Conservation (phyloP, 1,140 invertebrate species). For the Rhynchophorus ferrugineus region DNA sequence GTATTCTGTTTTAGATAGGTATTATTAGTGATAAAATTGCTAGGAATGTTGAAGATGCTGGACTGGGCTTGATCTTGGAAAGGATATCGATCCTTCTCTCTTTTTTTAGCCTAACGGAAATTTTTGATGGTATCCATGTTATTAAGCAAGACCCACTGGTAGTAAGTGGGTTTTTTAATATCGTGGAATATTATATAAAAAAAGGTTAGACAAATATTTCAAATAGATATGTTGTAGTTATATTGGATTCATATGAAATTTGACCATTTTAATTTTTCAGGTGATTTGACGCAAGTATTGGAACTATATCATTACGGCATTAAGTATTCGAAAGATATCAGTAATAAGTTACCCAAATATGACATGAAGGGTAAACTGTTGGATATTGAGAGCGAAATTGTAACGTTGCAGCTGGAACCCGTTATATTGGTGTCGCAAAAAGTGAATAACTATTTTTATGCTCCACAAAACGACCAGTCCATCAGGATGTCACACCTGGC, state of each 20-base stretch:
- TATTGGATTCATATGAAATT: background rate
- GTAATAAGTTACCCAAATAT: conserved; percentile 5
- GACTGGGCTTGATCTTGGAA: conserved; percentile 1
- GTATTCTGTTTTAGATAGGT: conserved; percentile 6
- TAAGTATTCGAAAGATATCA: conserved; percentile 5
- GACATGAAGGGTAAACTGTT: conserved; percentile 1
- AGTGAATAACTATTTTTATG: background rate
- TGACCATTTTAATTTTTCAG: background rate
- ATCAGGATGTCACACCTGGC: background rate
- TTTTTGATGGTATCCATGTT: conserved; percentile 15
- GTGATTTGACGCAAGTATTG: background rate
- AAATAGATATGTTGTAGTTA: background rate
- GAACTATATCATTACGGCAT: conserved; percentile 11
- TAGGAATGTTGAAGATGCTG: conserved; percentile 1
- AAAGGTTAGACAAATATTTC: conserved; percentile 2
- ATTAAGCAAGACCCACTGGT: conserved; percentile 12
- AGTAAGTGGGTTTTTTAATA: conserved; percentile 7
- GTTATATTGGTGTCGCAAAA: conserved; percentile 3
- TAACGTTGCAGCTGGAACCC: conserved; percentile 3
- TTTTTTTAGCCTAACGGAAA: conserved; percentile 11
- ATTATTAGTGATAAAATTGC: conserved; percentile 7
- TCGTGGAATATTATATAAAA: conserved; percentile 6
- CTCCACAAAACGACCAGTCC: background rate
- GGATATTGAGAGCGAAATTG: conserved; percentile 6
- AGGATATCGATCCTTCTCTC: conserved; percentile 12